Evolutionary conservation across 2,888 invertebrate genomes (phyloP), one percentile per base, ranked within the genome.

Genomic region (Limulus polyphemus): DNA sequence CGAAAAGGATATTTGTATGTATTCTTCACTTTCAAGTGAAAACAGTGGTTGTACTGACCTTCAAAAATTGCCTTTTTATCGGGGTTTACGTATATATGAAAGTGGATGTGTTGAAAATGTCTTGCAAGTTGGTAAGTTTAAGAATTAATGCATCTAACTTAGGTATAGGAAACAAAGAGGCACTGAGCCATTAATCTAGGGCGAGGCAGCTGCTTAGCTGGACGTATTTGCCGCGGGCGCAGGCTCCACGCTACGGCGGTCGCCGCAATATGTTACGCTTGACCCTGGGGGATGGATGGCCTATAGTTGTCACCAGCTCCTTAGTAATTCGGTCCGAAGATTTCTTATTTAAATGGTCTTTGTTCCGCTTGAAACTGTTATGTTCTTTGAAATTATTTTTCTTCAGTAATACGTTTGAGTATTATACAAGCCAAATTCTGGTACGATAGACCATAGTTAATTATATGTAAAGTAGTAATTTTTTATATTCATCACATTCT

Each of bases 1-100:
- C 76, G 90, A 90, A 78, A 81, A 86, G 74, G 89, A 89, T 79
- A 89, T 90, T 77, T 87, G 87, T 79, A 89, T 90, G 88, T 90
- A 90, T 80, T 88, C 88, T 72, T 88, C 88, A 71, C 81, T 88
- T 78, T 80, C 83, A 73, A 79, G 74, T 65, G 79, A 80, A 75
- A 77, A 79, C 68, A 70, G 70, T 63, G 73, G 72, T 52, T 74
- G 74, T 69, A 70, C 82, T 75, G 88, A 88, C 79, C 84, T 84
- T 77, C 84, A 86, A 78, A 88, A 84, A 65, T 81, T 89, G 75
- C 87, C 88, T 74, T 90, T 89, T 80, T 86, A 88, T 80, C 86
- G 87, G 77, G 90, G 90, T 77, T 83, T 89, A 77, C 86, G 87
- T 78, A 81, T 90, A 73, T 81, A 89, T 71, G 88, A 90, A 77